Percentiles rank a stretch among this genome's conserved stretches.
These are phyloP conservation scores for Neolamprologus caudopunctatus DNA, from an alignment of 2,113 vertebrate genomes.

Conservation along the genomic window DNA sequence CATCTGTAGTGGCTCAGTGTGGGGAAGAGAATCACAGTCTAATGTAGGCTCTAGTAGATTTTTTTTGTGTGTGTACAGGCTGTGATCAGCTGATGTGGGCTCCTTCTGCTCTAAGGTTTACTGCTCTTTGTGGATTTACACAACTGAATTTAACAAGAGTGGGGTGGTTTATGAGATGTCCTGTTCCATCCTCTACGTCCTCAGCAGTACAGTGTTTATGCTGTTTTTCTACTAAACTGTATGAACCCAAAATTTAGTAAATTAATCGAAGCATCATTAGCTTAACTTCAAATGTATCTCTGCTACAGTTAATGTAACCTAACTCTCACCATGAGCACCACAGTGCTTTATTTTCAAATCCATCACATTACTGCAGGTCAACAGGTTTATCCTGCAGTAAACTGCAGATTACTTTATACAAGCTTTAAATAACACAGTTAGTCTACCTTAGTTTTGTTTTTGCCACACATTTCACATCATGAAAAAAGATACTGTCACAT, in stretches of 20 bases:
- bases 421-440: neutral
- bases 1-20: neutral
- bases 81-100: neutral
- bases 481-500: neutral
- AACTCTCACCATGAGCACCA: neutral
- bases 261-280: neutral
- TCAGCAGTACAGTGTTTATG: neutral
- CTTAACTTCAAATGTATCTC: neutral
- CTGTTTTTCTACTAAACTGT: neutral
- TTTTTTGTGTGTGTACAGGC: neutral
- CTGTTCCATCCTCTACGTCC: neutral
- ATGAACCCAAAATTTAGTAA: neutral
- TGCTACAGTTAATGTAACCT: neutral
- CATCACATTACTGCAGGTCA: neutral
- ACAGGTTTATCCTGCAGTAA: neutral
- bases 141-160: neutral
- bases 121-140: neutral
- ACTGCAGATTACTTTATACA: neutral
- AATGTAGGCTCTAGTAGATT: neutral
- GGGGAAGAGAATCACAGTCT: neutral
- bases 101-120: neutral
- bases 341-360: neutral
- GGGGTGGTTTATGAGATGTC: neutral
- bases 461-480: neutral
- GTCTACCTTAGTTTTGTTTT: neutral